These are phyloP conservation scores for Telmatochromis bifrenatus DNA, from an alignment of 2,113 vertebrate species.

Conservation along the genomic window DNA sequence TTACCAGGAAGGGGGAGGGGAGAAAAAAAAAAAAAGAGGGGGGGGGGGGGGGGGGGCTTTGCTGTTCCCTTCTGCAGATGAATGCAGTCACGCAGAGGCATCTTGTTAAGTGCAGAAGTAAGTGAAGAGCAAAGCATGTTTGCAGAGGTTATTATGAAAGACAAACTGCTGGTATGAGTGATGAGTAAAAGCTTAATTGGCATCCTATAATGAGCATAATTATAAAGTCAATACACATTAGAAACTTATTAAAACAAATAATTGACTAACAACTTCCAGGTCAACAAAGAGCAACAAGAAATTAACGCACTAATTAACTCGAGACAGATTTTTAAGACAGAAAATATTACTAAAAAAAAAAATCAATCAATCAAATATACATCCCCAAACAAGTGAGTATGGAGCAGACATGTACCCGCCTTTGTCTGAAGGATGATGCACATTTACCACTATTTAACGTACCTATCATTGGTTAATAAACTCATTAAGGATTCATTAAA, in stretches of 20 bases:
- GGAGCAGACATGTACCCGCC: neutral
- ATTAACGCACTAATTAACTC: neutral
- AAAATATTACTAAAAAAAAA: neutral
- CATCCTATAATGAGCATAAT: neutral
- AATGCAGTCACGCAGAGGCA: neutral
- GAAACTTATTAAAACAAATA: neutral
- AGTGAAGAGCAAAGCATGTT: neutral
- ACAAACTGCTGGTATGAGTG: neutral
- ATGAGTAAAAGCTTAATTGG: neutral
- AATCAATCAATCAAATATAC: neutral
- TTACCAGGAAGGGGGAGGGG: too few relatives aligned
- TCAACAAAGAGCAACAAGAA: neutral
- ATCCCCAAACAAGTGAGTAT: neutral
- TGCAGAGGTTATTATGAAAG: neutral
- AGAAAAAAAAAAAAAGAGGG: fast-evolving
- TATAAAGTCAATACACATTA: neutral
- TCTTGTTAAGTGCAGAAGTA: neutral
- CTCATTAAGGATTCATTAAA: neutral
- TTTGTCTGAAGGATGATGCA: neutral
- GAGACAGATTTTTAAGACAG: neutral
- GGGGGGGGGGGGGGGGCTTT: fast-evolving
- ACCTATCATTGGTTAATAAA: neutral
- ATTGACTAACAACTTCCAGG: neutral
- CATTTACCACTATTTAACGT: neutral
- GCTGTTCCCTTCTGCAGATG: neutral